These are phyloP conservation scores for Lamprotornis superbus DNA, from an alignment of 2,113 vertebrate species.

Conservation along the genomic window DNA sequence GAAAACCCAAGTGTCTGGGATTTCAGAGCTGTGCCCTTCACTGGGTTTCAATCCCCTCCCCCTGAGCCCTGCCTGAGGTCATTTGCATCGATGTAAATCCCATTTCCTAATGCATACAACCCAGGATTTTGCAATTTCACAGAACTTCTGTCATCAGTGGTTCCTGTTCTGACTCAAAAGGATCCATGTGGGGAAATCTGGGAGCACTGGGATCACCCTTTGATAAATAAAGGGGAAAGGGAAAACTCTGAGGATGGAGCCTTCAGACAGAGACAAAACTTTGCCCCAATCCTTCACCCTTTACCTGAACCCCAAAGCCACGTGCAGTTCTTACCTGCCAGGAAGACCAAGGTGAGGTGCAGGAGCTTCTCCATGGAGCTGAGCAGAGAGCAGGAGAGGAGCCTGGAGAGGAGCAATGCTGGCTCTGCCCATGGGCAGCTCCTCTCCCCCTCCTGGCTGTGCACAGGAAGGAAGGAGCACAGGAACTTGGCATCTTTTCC, in stretches of 20 bases:
- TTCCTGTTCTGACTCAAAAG: not conserved
- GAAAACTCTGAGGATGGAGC: not conserved
- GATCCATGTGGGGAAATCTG: not conserved
- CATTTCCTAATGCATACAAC: not conserved
- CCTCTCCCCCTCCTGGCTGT: not conserved
- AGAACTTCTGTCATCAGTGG: not conserved
- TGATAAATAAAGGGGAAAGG: not conserved
- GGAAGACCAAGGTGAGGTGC: not conserved
- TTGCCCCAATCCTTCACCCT: not conserved
- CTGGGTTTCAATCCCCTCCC: not conserved
- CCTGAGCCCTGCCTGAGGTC: not conserved
- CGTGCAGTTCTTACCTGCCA: constrained; percentile 15
- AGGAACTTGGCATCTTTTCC: constrained; percentile 57
- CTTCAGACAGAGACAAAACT: not conserved
- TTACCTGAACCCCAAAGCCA: not conserved
- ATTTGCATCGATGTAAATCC: not conserved
- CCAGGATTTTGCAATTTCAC: not conserved
- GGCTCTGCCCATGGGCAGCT: not conserved
- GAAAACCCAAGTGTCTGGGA: not conserved
- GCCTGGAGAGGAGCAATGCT: not conserved
- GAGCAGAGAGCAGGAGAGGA: not conserved
- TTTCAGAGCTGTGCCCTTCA: not conserved
- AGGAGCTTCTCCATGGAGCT: constrained; percentile 30
- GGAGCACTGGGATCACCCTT: not conserved
- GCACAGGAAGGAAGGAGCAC: constrained; percentile 26